phyloP scores from a whole-genome alignment of 2,797 vertebrate genomes.

The Sebastes itinus region DNA sequence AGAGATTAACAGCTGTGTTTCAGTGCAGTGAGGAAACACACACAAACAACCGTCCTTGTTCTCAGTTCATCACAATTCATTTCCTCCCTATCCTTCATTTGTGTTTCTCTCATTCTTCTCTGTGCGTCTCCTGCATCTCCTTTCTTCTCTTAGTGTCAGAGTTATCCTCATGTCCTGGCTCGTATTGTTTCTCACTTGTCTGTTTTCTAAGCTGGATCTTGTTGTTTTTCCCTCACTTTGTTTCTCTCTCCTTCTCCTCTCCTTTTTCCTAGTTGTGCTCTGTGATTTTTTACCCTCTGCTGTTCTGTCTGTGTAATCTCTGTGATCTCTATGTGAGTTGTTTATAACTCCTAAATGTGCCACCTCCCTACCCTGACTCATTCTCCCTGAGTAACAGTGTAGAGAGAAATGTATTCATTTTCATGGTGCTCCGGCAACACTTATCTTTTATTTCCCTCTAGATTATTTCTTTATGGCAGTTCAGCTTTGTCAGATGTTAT shows the following conservation, averaged over 20 bases:
- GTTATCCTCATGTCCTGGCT: conserved; percentile 36
- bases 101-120: not conserved
- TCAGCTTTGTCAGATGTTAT: conserved; percentile 57
- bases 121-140: conserved; percentile 9
- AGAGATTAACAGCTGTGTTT: conserved; percentile 24
- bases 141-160: conserved; percentile 30
- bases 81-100: not conserved
- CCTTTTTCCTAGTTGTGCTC: conserved; percentile 19
- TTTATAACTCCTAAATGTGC: conserved; percentile 75
- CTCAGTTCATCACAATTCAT: not conserved
- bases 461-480: conserved; percentile 66
- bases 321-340: conserved; percentile 65
- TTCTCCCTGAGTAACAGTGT: conserved; percentile 62
- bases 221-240: conserved; percentile 23
- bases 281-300: conserved; percentile 54
- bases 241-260: conserved; percentile 7
- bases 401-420: conserved; percentile 61
- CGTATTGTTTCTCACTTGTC: conserved; percentile 22
- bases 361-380: conserved; percentile 55
- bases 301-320: conserved; percentile 59
- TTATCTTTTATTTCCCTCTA: conserved; percentile 71
- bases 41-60: conserved; percentile 18
- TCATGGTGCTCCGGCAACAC: conserved; percentile 51
- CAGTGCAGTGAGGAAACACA: not conserved
- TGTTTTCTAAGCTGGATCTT: conserved; percentile 39